phyloP scores from a whole-genome alignment of 2,797 vertebrate species.

The Spinus pinus region DNA sequence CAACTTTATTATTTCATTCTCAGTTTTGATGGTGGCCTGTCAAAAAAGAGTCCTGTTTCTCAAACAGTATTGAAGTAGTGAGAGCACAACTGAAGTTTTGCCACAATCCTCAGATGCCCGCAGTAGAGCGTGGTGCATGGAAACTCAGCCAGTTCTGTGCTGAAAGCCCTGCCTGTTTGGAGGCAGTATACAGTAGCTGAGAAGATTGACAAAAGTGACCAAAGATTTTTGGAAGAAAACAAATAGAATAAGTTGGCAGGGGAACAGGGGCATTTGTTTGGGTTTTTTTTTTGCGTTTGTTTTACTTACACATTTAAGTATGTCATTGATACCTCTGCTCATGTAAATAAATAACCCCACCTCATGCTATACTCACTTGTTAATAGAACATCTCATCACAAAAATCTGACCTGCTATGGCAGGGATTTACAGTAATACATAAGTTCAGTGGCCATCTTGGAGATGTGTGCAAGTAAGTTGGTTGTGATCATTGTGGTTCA shows the following conservation, averaged over 20 bases:
- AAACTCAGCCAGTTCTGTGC: background rate
- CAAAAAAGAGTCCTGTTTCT: background rate
- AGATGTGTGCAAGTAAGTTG: background rate
- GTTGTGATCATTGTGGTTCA: background rate
- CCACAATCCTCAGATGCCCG: background rate
- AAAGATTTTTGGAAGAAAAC: background rate
- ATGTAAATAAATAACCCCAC: background rate
- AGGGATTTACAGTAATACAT: background rate
- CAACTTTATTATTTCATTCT: background rate
- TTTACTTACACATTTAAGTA: background rate
- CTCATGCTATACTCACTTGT: background rate
- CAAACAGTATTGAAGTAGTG: background rate
- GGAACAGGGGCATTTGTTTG: fast-evolving
- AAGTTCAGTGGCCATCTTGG: background rate
- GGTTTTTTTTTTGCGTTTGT: background rate
- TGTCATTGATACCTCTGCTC: background rate
- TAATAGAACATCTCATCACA: background rate
- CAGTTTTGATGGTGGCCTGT: background rate
- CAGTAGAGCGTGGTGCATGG: background rate
- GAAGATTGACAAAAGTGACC: background rate
- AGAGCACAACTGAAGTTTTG: background rate
- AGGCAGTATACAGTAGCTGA: background rate
- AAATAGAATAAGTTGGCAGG: background rate
- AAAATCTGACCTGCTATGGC: background rate
- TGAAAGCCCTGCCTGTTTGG: background rate